Base-by-base conservation (phyloP, 2,888 invertebrate species). In the Phorcus lineatus region DNA sequence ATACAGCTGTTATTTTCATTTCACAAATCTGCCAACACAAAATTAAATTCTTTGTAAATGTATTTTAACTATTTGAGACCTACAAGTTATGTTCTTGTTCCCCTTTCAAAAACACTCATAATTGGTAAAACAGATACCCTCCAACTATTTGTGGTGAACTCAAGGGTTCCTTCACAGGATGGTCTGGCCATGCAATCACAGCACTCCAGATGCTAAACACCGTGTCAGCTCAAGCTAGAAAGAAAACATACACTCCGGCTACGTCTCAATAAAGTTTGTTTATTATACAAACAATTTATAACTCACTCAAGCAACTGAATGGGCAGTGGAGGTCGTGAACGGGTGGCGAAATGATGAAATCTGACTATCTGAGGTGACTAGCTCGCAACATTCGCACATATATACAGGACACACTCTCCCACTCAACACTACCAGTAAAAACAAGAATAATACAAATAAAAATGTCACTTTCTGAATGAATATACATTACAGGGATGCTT, bases 251-350 rank as follows among this genome's bases (percentile, higher is more conserved):
- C 70, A 70, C 31, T 31, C 17, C 16, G 70, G 19, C 19, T 70
- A 70, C 40, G 36, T 70, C 70, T 70, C 70, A 70, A 70, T 70
- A 70, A 70, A 70, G 70, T 70, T 31, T 70, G 70, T 70, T 70
- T 70, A 70, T 70, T 70, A 70, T 70, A 70, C 70, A 70, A 70
- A 70, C 70, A 70, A 70, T 31, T 28, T 70, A 70, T 28, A 70
- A 70, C 36, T 70, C 70, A 70, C 19, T 70, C 70, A 70, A 70
- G 70, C 36, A 70, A 70, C 70, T 70, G 19, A 36, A 40, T 70
- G 70, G 70, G 70, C 40, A 70, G 19, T 36, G 70, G 47, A 36
- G 70, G 40, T 36, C 70, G 40, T 40, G 40, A 40, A 70, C 70
- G 40, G 70, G 70, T 70, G 70, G 70, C 40, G 24, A 70, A 70